These are phyloP conservation scores for Pantherophis guttatus DNA, from an alignment of 2,113 vertebrate genomes.

Conservation along the genomic window DNA sequence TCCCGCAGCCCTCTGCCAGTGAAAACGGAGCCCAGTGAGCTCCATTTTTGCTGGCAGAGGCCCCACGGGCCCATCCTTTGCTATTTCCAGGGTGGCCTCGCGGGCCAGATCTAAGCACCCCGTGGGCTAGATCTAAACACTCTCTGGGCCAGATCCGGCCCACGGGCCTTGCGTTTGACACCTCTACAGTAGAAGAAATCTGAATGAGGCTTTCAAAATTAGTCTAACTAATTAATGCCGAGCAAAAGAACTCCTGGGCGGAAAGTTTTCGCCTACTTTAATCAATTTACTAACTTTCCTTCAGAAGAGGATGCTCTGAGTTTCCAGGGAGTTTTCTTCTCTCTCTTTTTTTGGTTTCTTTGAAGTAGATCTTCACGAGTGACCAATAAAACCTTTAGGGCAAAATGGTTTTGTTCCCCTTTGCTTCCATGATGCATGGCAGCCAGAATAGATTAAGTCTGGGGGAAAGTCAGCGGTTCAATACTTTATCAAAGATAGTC, in stretches of 20 bases:
- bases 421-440: constrained; percentile 4
- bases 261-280: constrained; percentile 7
- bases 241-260: not conserved
- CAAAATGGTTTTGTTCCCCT: constrained; percentile 24
- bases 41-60: no score
- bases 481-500: constrained; percentile 27
- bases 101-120: no score
- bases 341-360: not conserved
- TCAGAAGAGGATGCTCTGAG: constrained; percentile 5
- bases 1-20: no score
- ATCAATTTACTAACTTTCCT: constrained; percentile 40
- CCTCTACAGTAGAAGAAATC: not conserved
- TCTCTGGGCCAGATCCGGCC: no score
- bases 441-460: not conserved
- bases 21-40: no score
- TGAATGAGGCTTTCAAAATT: not conserved
- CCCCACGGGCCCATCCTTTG: accelerated
- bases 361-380: constrained; percentile 23
- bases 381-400: constrained; percentile 29
- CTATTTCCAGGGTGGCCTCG: no score
- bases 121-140: no score
- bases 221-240: not conserved
- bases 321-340: constrained; percentile 10
- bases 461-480: constrained; percentile 31
- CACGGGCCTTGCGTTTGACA: no score